These are phyloP conservation scores for Dioctria linearis DNA, from an alignment of 2,888 invertebrate genomes.

Conservation along the genomic window DNA sequence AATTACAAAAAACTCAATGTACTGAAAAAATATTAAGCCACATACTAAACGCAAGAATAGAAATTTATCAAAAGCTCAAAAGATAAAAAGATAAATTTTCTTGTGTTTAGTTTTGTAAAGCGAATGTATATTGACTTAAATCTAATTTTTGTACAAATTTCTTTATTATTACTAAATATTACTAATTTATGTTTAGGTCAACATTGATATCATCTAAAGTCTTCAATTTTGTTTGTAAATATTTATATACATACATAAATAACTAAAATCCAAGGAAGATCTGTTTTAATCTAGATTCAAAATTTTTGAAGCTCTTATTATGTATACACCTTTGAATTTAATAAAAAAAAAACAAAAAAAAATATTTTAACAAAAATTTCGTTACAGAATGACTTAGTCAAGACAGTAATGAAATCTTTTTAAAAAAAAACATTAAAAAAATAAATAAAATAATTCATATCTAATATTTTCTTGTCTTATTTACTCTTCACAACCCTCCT, in stretches of 20 bases:
- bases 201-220: not conserved
- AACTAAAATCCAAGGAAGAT: constrained; percentile 20
- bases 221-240: constrained; percentile 42
- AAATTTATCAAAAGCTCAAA: too few species aligned
- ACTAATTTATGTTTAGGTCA: constrained; percentile 12
- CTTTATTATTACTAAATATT: too few species aligned
- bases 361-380: constrained; percentile 32
- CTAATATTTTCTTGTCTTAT: not conserved
- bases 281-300: constrained; percentile 45
- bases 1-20: not conserved
- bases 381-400: constrained; percentile 49
- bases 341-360: not conserved
- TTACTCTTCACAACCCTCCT: not conserved
- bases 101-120: too few species aligned
- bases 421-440: constrained; percentile 50
- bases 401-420: constrained; percentile 48
- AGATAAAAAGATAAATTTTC: too few species aligned
- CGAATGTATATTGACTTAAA: too few species aligned
- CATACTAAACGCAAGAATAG: too few species aligned
- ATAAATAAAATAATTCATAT: constrained; percentile 51
- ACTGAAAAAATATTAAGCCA: too few species aligned
- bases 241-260: constrained; percentile 10
- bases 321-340: constrained; percentile 46
- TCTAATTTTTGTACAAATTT: too few species aligned
- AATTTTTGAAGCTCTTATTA: constrained; percentile 29